A percentile compares a stretch with the other conserved stretches of the same genome.
phyloP scores from a whole-genome alignment of 2,888 invertebrate genomes.

The Oconnorella tubifera region DNA sequence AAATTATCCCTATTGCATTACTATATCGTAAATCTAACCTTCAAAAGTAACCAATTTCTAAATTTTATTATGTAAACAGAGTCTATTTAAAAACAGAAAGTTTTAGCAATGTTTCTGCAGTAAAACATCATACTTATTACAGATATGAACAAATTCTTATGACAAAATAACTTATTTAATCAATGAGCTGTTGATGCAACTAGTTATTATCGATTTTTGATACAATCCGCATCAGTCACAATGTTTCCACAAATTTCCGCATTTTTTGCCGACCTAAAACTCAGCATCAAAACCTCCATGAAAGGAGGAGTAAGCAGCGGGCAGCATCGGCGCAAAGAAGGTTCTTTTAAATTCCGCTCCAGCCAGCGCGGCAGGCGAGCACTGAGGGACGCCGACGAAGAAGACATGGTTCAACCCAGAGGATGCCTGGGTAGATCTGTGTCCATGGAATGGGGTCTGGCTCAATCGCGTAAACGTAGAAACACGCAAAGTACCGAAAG shows the following conservation, averaged over 20 bases:
- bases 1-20: too few species aligned
- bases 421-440: conserved; percentile 15
- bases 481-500: not conserved
- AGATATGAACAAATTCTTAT: too few species aligned
- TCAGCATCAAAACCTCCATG: conserved; percentile 4
- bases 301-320: conserved; percentile 1
- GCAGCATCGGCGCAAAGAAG: not conserved
- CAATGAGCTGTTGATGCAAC: too few species aligned
- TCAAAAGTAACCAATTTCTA: too few species aligned
- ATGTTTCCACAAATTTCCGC: conserved; percentile 16
- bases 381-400: conserved; percentile 1
- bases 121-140: too few species aligned
- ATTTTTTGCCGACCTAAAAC: conserved; percentile 11
- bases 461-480: not conserved
- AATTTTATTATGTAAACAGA: too few species aligned
- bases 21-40: too few species aligned
- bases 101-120: too few species aligned
- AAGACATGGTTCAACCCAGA: not conserved
- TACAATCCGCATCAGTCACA: too few species aligned
- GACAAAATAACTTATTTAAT: too few species aligned
- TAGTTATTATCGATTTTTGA: too few species aligned
- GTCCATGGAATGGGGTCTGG: conserved; percentile 14
- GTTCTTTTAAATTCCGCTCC: conserved; percentile 4
- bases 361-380: not conserved
- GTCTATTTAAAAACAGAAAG: too few species aligned